Percentiles rank a stretch among this genome's conserved stretches.
phyloP scores from a whole-genome alignment of 1,140 invertebrate genomes.

The Cyclina sinensis region DNA sequence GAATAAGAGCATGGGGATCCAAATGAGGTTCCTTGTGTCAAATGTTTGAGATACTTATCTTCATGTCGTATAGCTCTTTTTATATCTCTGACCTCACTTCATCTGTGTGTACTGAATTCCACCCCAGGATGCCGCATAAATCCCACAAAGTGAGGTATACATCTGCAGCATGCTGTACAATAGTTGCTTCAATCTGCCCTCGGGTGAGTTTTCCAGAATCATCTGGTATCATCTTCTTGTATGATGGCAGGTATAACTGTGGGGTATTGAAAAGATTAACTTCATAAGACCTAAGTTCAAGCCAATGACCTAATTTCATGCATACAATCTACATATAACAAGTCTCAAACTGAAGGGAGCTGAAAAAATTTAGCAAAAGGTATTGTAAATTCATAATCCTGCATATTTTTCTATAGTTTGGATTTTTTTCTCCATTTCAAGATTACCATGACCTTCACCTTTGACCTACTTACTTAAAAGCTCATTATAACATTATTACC shows the following conservation, averaged over 20 bases:
- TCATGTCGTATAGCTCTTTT: constrained; percentile 44
- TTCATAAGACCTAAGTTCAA: no score
- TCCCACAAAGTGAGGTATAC: constrained; percentile 71
- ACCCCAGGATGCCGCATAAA: constrained; percentile 71
- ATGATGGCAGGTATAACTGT: constrained; percentile 62
- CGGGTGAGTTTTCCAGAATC: constrained; percentile 26
- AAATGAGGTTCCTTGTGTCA: neutral
- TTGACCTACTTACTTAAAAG: neutral
- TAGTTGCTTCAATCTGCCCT: constrained; percentile 64
- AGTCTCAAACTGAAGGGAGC: no score
- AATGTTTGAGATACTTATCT: constrained; percentile 28
- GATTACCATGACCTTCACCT: neutral
- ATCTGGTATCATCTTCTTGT: constrained; percentile 51
- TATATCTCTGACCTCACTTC: constrained; percentile 43
- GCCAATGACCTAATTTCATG: no score
- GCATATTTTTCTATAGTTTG: no score
- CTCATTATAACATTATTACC: no score
- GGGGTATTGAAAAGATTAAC: neutral
- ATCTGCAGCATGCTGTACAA: constrained; percentile 67
- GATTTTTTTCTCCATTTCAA: no score
- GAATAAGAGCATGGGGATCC: constrained; percentile 44
- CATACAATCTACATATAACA: no score
- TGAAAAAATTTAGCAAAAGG: no score
- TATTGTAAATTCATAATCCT: no score
- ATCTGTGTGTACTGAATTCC: constrained; percentile 48